These are phyloP conservation scores for Acanthopleura granulata DNA, from an alignment of 2,888 invertebrate genomes.

Conservation along the genomic window DNA sequence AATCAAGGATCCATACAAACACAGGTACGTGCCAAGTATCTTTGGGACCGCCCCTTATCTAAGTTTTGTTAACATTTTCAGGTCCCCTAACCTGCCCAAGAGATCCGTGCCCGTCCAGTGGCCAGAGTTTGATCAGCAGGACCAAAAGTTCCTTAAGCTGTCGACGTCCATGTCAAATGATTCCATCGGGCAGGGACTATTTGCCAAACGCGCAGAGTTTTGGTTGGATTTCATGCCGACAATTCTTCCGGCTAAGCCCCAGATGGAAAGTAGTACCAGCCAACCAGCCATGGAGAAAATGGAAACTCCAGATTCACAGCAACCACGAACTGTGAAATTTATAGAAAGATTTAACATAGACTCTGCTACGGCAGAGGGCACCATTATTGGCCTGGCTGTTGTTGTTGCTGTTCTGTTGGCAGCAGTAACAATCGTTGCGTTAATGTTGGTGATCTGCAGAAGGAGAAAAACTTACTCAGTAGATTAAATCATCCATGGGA, in stretches of 20 bases:
- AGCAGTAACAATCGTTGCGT: too few species aligned
- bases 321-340: neutral
- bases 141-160: slow-evolving; percentile 1
- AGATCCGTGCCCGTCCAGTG: neutral
- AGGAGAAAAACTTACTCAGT: too few species aligned
- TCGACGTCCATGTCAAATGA: neutral
- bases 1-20: too few species aligned
- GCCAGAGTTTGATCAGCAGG: neutral
- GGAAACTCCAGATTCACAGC: neutral
- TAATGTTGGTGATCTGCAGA: too few species aligned
- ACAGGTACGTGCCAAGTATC: too few species aligned
- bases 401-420: neutral
- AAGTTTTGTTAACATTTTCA: neutral
- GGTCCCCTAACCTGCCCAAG: neutral
- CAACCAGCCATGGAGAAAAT: too few species aligned
- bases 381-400: neutral
- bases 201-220: neutral
- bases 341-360: neutral
- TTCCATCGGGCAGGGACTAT: neutral
- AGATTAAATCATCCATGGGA: too few species aligned
- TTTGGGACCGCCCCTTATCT: too few species aligned
- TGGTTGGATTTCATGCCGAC: slow-evolving; percentile 15
- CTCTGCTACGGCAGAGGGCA: neutral
- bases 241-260: neutral
- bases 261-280: too few species aligned